A percentile compares a stretch with the other conserved stretches of the same genome.
Conservation (phyloP, 2,888 invertebrate species). For the Elegia similella region DNA sequence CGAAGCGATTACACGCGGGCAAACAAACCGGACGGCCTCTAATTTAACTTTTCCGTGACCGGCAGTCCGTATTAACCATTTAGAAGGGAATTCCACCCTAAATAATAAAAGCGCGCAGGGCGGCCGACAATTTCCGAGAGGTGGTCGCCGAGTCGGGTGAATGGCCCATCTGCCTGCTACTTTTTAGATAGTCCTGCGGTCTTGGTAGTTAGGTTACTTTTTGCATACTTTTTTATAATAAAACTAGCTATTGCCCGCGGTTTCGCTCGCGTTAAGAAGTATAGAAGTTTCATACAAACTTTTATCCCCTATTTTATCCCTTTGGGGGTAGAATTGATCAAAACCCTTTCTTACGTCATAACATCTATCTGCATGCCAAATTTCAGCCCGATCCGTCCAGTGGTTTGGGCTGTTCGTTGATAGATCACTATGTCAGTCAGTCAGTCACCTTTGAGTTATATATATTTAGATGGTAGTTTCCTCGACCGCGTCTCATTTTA, state of each 20-base stretch:
- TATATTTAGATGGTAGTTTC: too few relatives aligned
- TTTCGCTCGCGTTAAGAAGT: too few relatives aligned
- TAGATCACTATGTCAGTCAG: too few relatives aligned
- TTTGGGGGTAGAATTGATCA: too few relatives aligned
- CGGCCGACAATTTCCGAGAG: conserved; percentile 57
- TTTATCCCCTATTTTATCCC: too few relatives aligned
- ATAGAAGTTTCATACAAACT: too few relatives aligned
- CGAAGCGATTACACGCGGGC: conserved; percentile 53
- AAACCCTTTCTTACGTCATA: too few relatives aligned
- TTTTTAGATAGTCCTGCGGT: conserved; percentile 53
- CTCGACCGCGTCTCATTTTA: neutral
- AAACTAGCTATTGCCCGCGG: too few relatives aligned
- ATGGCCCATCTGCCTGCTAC: conserved; percentile 46
- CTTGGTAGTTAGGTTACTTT: conserved; percentile 38
- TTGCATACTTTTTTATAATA: conserved; percentile 2
- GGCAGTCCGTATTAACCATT: conserved; percentile 58
- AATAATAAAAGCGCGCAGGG: conserved; percentile 63
- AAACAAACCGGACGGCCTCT: conserved; percentile 51
- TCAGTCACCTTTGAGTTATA: too few relatives aligned
- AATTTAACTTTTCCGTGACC: conserved; percentile 72
- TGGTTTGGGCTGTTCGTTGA: too few relatives aligned
- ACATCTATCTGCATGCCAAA: too few relatives aligned
- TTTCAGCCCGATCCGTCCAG: too few relatives aligned
- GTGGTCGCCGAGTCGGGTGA: conserved; percentile 35
- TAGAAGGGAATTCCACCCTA: conserved; percentile 66